phyloP scores from a whole-genome alignment of 2,888 invertebrate genomes.

The Drosophila melanocephala region DNA sequence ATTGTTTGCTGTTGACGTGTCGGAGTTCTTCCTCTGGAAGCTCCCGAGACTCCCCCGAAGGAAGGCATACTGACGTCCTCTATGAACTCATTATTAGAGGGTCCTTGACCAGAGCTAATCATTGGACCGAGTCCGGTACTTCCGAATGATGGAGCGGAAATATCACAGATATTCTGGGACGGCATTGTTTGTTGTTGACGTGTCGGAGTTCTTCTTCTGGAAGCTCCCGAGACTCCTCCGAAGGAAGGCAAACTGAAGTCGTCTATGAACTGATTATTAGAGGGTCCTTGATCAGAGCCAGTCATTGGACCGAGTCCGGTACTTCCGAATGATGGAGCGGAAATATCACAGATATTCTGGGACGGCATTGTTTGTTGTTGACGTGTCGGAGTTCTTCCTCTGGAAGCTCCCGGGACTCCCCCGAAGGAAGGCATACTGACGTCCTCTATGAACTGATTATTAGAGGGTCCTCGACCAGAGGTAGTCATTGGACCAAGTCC shows the following conservation, averaged over 20 bases:
- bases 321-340: not conserved
- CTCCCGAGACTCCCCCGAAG: not conserved
- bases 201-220: not conserved
- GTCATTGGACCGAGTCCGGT: too few species aligned
- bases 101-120: not conserved
- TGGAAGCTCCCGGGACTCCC: constrained; percentile 17
- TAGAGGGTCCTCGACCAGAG: rapidly evolving
- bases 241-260: constrained; percentile 20
- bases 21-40: not conserved
- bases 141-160: constrained; percentile 7
- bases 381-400: not conserved
- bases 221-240: not conserved
- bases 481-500: too few species aligned
- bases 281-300: not conserved
- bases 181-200: constrained; percentile 1
- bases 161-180: constrained; percentile 19
- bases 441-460: not conserved
- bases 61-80: constrained; percentile 32
- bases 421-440: constrained; percentile 17
- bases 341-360: not conserved
- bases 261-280: constrained; percentile 18
- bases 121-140: not conserved
- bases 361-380: constrained; percentile 21
- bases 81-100: not conserved
- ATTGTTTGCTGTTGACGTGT: not conserved